Percentiles rank a stretch among this genome's conserved stretches.
Evolutionary conservation across 92 coral and sea anemone species (phyloP).

Genomic region (Phymanthus crucifer): DNA sequence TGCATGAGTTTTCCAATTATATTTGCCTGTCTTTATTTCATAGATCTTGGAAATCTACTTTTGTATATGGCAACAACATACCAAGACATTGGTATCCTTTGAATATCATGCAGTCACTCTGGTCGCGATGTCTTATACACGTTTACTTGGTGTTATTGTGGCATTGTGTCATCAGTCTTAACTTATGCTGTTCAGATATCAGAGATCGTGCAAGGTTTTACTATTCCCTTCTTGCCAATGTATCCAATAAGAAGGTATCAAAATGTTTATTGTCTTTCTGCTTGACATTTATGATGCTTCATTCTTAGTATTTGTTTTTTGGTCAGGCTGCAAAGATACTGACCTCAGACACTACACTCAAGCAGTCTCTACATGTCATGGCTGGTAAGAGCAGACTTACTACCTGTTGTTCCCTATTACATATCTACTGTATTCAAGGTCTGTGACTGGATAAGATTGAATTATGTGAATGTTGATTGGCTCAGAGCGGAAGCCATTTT

Average conservation of each 20-base stretch:
- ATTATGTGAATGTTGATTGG: too few relatives aligned
- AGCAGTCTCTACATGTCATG: constrained; percentile 61
- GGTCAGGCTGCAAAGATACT: constrained; percentile 78
- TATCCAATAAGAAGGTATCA: constrained; percentile 82
- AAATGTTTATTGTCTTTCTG: not conserved
- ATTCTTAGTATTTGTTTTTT: constrained; percentile 58
- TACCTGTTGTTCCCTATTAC: not conserved
- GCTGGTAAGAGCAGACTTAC: constrained; percentile 43
- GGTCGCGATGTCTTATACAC: not conserved
- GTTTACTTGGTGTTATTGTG: not conserved
- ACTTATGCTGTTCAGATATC: constrained; percentile 54
- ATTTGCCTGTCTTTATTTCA: not conserved
- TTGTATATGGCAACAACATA: constrained; percentile 69
- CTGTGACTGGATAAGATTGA: too few relatives aligned
- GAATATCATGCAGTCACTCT: not conserved
- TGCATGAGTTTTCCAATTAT: not conserved
- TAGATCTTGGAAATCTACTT: constrained; percentile 92
- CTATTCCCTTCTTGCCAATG: constrained; percentile 83
- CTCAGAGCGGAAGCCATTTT: not conserved
- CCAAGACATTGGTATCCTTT: constrained; percentile 98
- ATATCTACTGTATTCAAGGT: too few relatives aligned
- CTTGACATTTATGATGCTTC: constrained; percentile 53
- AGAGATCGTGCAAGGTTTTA: constrained; percentile 93
- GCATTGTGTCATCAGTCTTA: constrained; percentile 20
- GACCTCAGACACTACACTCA: constrained; percentile 48